Percentiles rank a stretch among this genome's conserved stretches.
Evolutionary conservation across 1,140 invertebrate species (phyloP).

Genomic region (Cepaea nemoralis): DNA sequence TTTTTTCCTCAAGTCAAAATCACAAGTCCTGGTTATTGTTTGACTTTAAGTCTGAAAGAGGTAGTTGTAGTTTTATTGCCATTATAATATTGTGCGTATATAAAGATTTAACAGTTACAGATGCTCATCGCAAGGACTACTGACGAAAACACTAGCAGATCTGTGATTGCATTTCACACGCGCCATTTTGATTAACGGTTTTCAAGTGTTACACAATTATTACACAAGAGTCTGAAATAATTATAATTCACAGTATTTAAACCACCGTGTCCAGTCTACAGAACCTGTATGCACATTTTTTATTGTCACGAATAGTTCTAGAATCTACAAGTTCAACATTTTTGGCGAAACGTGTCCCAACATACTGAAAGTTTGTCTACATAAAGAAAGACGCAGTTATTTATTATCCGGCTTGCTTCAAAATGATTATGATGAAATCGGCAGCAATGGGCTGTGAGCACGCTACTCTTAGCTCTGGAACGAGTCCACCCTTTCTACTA

Average conservation of each 20-base stretch:
- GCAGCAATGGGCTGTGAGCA: neutral
- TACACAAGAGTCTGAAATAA: neutral
- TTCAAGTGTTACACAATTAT: neutral
- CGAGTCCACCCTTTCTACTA: neutral
- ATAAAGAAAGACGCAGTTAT: neutral
- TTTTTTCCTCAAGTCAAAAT: neutral
- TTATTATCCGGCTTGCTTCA: conserved; percentile 1
- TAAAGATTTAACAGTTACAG: neutral
- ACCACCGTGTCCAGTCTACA: neutral
- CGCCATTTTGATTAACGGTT: conserved; percentile 3
- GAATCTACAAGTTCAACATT: neutral
- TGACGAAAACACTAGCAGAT: neutral
- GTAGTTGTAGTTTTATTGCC: neutral
- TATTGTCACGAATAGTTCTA: neutral
- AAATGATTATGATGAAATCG: conserved; percentile 8
- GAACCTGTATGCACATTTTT: neutral
- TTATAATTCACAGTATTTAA: neutral
- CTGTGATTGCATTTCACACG: neutral
- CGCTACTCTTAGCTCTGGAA: neutral
- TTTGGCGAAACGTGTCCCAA: neutral
- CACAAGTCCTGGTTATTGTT: neutral
- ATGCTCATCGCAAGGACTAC: neutral
- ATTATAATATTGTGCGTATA: neutral
- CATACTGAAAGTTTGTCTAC: neutral
- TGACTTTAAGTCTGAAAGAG: neutral